A percentile compares a stretch with the other conserved stretches of the same genome.
Conservation (phyloP, 1,140 invertebrate species). For the Brachionus manjavacas region DNA sequence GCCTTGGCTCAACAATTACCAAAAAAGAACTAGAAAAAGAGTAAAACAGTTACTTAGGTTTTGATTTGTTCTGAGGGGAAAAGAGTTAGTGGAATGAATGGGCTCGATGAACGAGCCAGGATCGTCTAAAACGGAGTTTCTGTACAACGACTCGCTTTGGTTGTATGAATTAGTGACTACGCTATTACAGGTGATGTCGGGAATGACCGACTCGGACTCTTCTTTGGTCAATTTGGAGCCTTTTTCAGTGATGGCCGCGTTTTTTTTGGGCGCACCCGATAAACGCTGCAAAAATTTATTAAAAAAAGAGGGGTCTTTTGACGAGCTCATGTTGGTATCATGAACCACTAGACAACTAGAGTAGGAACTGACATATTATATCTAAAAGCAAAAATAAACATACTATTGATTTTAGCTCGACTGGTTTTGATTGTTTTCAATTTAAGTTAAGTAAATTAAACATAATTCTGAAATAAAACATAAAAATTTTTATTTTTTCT, state of each 20-base stretch:
- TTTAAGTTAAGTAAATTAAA: neutral
- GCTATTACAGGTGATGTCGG: neutral
- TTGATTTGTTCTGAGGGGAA: neutral
- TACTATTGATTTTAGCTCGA: neutral
- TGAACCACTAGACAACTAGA: neutral
- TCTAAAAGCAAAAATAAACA: neutral
- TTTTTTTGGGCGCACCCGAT: neutral
- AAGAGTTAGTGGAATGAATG: neutral
- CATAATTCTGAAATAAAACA: neutral
- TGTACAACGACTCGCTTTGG: neutral
- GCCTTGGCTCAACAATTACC: neutral
- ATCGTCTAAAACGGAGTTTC: neutral
- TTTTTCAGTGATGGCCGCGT: neutral
- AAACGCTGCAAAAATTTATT: neutral
- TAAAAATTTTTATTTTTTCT: neutral
- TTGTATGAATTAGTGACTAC: neutral
- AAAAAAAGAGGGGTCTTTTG: neutral
- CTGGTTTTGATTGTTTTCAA: neutral
- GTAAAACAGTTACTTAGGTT: neutral
- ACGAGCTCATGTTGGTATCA: neutral
- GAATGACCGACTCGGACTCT: neutral
- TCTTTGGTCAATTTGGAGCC: neutral
- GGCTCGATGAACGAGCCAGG: neutral
- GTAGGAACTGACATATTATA: neutral
- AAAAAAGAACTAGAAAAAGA: neutral